These are phyloP conservation scores for Sesia bembeciformis DNA, from an alignment of 2,888 invertebrate species.

Conservation along the genomic window DNA sequence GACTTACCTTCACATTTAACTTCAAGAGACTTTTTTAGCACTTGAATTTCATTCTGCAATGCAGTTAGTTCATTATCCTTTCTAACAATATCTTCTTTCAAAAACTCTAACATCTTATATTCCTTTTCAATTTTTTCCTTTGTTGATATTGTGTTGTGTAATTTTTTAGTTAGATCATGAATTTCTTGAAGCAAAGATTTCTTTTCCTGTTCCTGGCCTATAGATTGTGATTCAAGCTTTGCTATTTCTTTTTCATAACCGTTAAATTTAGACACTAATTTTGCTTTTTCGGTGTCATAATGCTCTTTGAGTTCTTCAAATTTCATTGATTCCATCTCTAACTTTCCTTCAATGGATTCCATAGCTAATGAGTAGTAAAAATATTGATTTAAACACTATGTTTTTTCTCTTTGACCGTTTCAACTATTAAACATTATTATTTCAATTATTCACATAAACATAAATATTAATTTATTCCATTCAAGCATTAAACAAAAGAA, in stretches of 20 bases:
- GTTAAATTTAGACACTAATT: neutral
- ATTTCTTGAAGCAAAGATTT: constrained; percentile 15
- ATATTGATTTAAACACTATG: too few species aligned
- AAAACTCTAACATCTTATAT: constrained; percentile 18
- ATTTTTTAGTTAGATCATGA: constrained; percentile 15
- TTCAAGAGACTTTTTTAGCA: constrained; percentile 15
- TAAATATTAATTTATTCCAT: too few species aligned
- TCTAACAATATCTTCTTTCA: constrained; percentile 20
- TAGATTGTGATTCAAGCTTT: constrained; percentile 18
- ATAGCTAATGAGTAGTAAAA: neutral
- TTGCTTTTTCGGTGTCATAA: neutral
- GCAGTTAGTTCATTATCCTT: constrained; percentile 15
- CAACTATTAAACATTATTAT: too few species aligned
- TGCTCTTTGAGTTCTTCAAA: neutral
- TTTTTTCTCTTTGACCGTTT: too few species aligned
- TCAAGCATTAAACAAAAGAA: too few species aligned
- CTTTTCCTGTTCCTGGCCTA: constrained; percentile 4
- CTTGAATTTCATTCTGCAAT: constrained; percentile 8
- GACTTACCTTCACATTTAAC: constrained; percentile 26
- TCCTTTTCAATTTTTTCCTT: constrained; percentile 27
- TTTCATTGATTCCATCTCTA: neutral
- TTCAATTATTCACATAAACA: too few species aligned
- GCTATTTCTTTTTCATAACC: constrained; percentile 19
- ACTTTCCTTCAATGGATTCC: neutral
- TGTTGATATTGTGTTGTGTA: constrained; percentile 18